A percentile compares a stretch with the other conserved stretches of the same genome.
phyloP scores from a whole-genome alignment of 2,113 vertebrate species.

The Chrysemys picta region DNA sequence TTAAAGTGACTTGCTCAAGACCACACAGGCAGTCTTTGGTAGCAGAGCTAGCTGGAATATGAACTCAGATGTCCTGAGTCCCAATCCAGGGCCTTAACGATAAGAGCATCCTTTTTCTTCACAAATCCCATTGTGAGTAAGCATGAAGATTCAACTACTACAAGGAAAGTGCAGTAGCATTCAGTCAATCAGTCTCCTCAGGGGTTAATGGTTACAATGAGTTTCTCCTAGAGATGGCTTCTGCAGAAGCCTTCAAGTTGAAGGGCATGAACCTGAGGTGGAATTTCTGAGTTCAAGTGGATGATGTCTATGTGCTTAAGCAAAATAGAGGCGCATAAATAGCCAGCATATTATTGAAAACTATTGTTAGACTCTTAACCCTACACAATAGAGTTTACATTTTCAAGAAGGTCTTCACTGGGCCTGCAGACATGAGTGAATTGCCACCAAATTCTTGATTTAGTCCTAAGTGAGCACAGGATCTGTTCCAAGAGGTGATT shows the following conservation, averaged over 20 bases:
- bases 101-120: neutral
- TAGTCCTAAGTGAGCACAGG: no score
- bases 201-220: neutral
- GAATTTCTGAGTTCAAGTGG: neutral
- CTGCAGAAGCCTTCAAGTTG: neutral
- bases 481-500: no score
- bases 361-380: neutral
- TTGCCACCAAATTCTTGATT: no score
- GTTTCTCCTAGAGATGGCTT: neutral
- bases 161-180: neutral
- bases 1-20: neutral
- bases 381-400: neutral
- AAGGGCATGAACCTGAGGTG: neutral
- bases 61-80: neutral
- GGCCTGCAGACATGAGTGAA: neutral
- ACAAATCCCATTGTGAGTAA: neutral
- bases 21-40: neutral
- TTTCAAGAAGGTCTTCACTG: neutral
- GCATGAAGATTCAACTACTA: neutral
- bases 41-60: neutral
- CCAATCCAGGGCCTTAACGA: accelerated
- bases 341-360: neutral
- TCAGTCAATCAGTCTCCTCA: neutral
- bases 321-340: neutral
- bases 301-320: neutral